Evolutionary conservation across 2,888 invertebrate genomes (phyloP), one percentile per base, ranked within the genome.

Genomic region (Strigamia maritima): DNA sequence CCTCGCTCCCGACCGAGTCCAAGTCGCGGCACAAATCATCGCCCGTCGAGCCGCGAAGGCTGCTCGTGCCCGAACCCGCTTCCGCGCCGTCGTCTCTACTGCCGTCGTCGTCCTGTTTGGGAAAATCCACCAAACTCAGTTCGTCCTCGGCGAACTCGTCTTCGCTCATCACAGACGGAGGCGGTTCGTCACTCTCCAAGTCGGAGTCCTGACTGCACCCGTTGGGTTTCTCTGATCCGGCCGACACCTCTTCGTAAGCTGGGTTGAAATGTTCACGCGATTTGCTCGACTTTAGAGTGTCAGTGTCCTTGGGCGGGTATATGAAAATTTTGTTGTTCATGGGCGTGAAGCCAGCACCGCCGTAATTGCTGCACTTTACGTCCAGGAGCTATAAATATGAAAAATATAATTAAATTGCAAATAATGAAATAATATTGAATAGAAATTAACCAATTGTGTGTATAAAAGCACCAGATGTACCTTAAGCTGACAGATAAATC

Each of bases 1-100:
- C 89, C 6, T 90, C 82, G 65, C 82, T 81, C 70, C 81, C 81
- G 16, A 81, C 80, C 14, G 81, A 81, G 74, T 81, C 81, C 44
- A 80, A 79, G 35, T 83, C 82, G 65, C 82, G 81, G 65, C 81
- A 81, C 49, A 82, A 44, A 60, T 81, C 81, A 31, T 82, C 81
- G 40, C 81, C 81, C 6, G 81, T 81, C 26, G 82, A 82, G 24
- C 80, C 80, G 4, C 80, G 75, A 10, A 81, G 70, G 24, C 81
- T 81, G 77, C 80, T 80, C 19, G 80, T 79, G 6, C 79, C 81
- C 2, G 81, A 81, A 22, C 80, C 78, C 6, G 60, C 76, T n/a
- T 60, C 76, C 1, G 31, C 31, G 16, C 79, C 76, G 26, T 54
- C 76, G 7, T 26, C 31, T 19, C 28, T 28, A 1, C 26, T n/a